These are phyloP conservation scores for Climacteris rufus DNA, from an alignment of 2,113 vertebrate species.

Conservation along the genomic window DNA sequence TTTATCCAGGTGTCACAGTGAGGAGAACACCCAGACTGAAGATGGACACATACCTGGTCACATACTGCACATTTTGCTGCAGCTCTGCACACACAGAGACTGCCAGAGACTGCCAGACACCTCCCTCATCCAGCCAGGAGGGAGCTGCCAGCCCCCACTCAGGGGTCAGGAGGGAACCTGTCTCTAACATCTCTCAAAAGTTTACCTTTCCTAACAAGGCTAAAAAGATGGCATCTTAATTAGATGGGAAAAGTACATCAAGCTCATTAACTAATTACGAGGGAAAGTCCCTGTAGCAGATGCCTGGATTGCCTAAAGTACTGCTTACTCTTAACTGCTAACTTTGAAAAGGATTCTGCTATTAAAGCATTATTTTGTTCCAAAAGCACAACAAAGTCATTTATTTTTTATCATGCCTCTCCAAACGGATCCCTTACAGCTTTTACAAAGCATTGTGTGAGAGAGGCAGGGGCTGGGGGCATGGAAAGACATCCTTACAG, in stretches of 20 bases:
- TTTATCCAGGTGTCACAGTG: accelerated
- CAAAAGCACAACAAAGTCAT: slow-evolving; percentile 17
- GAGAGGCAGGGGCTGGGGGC: background rate
- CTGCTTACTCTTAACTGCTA: slow-evolving; percentile 10
- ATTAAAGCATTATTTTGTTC: slow-evolving; percentile 43
- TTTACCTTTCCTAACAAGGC: background rate
- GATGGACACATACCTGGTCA: background rate
- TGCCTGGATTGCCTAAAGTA: slow-evolving; percentile 36
- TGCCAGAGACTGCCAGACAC: background rate
- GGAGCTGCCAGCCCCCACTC: background rate
- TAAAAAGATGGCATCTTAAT: slow-evolving; percentile 16
- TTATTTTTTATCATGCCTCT: background rate
- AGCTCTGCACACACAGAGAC: accelerated
- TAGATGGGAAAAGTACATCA: slow-evolving; percentile 41
- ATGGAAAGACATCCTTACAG: background rate
- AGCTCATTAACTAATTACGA: slow-evolving; percentile 55
- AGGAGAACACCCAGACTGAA: background rate
- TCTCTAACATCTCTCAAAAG: background rate
- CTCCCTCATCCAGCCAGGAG: background rate
- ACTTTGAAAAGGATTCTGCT: slow-evolving; percentile 48
- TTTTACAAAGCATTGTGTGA: background rate
- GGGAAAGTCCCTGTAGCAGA: slow-evolving; percentile 61
- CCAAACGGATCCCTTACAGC: background rate
- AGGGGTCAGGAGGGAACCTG: background rate
- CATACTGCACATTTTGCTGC: background rate